Evolutionary conservation across 2,888 invertebrate species (phyloP), one percentile per base, ranked within the genome.

Genomic region (Eugnorisma glareosa): DNA sequence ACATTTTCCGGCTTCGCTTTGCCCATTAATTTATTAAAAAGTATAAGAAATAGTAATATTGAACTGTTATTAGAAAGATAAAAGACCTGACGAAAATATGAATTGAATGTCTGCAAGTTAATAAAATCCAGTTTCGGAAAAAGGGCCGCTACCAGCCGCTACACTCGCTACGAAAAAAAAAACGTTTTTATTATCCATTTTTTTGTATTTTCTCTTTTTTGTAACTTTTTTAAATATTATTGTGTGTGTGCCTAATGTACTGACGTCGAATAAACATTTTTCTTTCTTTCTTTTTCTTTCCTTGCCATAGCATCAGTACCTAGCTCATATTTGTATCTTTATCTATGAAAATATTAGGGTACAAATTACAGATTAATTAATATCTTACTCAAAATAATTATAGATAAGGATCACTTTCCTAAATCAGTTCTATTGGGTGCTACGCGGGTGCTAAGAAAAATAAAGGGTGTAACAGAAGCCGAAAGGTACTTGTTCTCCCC

Each of bases 361-460:
- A 35, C 0, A n/a, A 24, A 31, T 43, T 1, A 8, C 18, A 24
- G 2, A 28, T 43, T 35, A 48, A 31, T 48, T 11, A 77, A n/a
- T 48, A 31, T 0, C 10, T 0, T 28, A 35, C 28, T 21, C 7
- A 48, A 59, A 40, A 59, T 11, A 0, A 10, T 64, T 57, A 37
- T 28, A 31, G 2, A 28, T 28, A 63, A 10, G 43, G 2, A 28
- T 54, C 6, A 24, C 13, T 64, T 75, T 10, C 18, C 7, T 15
- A 66, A 40, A 48, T 67, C 37, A 10, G 10, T 57, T 31, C 1
- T 24, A 2, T 21, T 15, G 40, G 24, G 8, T 43, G 43, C 40
- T 68, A 61, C 43, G 43, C n/a, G 59, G 40, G 8, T 61, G 48
- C 51, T 67, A 43, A 21, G 21, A 54, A 63, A 79, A 48, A 54